These are phyloP conservation scores for Silvanus unidentatus DNA, from an alignment of 2,888 invertebrate genomes.

Conservation along the genomic window DNA sequence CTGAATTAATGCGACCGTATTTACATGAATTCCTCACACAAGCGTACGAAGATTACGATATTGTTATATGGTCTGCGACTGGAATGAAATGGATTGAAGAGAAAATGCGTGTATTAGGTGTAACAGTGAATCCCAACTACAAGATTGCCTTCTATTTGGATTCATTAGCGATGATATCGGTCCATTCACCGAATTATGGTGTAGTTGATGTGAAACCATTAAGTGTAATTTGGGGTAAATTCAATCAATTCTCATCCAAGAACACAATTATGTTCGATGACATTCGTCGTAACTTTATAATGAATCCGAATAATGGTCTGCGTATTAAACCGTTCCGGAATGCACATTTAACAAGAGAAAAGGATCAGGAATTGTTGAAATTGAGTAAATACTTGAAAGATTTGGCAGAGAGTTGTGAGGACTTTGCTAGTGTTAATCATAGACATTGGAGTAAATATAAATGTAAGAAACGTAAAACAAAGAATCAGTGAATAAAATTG, in stretches of 20 bases:
- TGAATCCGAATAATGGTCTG: slow-evolving; percentile 93
- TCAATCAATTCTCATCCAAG: slow-evolving; percentile 75
- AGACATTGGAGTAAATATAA: slow-evolving; percentile 84
- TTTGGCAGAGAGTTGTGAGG: slow-evolving; percentile 73
- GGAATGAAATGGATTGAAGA: slow-evolving; percentile 98
- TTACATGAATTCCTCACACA: slow-evolving; percentile 88
- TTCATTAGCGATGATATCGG: slow-evolving; percentile 90
- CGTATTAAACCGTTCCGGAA: slow-evolving; percentile 86
- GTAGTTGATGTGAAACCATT: slow-evolving; percentile 91
- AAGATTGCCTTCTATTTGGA: slow-evolving; percentile 92
- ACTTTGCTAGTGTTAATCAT: slow-evolving; percentile 82
- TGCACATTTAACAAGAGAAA: slow-evolving; percentile 80
- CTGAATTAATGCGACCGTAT: slow-evolving; percentile 88
- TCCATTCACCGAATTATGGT: slow-evolving; percentile 84
- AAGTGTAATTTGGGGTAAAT: slow-evolving; percentile 96
- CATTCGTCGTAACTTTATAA: slow-evolving; percentile 88
- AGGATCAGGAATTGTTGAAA: slow-evolving; percentile 76
- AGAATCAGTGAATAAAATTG: slow-evolving; percentile 1
- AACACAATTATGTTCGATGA: slow-evolving; percentile 99
- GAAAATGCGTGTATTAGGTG: slow-evolving; percentile 90
- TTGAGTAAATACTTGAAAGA: slow-evolving; percentile 76
- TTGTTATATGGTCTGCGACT: slow-evolving; percentile 97
- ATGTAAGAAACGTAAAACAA: slow-evolving; percentile 39
- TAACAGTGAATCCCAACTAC: slow-evolving; percentile 73
- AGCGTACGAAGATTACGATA: slow-evolving; percentile 87